phyloP scores from a whole-genome alignment of 2,797 vertebrate genomes.

The Mus caroli region DNA sequence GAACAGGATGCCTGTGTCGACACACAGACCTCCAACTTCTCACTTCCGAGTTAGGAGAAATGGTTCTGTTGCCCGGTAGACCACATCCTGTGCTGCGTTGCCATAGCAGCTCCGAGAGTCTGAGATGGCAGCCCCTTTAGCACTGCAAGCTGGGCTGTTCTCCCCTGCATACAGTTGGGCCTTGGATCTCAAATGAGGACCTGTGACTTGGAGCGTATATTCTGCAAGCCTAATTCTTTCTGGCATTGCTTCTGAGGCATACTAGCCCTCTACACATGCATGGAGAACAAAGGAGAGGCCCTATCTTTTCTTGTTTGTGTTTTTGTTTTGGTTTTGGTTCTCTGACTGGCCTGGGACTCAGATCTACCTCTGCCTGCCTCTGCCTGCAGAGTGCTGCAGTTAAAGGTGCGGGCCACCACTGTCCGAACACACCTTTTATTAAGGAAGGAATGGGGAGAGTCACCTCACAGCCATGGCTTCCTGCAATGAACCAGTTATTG shows the following conservation, averaged over 20 bases:
- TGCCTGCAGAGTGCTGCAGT: background rate
- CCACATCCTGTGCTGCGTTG: background rate
- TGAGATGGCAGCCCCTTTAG: background rate
- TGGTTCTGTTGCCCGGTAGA: background rate
- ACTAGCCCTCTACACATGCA: background rate
- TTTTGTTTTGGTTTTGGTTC: background rate
- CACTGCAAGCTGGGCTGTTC: background rate
- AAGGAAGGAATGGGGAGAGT: background rate
- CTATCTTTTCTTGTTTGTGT: background rate
- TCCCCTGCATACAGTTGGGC: background rate
- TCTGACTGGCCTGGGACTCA: background rate
- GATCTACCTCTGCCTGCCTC: background rate
- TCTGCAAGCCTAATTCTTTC: background rate
- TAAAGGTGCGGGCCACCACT: accelerated
- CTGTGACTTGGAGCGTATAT: background rate
- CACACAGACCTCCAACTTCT: background rate
- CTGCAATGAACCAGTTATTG: background rate
- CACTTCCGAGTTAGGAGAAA: background rate
- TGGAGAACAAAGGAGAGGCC: background rate
- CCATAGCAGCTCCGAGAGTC: background rate
- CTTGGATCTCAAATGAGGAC: background rate
- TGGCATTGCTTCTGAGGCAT: background rate
- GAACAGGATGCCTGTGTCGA: background rate
- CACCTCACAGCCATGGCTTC: background rate
- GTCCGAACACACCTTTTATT: background rate